Conservation (phyloP, 2,113 vertebrate genomes). For the Puma concolor region DNA sequence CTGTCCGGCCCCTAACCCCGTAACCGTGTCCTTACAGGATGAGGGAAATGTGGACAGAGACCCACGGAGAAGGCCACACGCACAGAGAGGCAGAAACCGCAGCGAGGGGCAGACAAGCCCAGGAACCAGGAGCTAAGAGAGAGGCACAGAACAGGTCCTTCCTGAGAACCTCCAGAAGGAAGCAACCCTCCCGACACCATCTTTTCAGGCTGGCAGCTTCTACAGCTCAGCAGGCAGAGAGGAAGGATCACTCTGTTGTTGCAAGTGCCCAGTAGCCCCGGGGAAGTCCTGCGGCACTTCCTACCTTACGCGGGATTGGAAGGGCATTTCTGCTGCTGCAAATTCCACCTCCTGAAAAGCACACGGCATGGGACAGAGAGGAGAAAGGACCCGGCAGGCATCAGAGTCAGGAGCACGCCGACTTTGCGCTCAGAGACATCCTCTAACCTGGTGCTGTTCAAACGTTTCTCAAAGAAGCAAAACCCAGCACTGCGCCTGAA, state of each 20-base stretch:
- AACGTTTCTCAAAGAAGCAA: not conserved
- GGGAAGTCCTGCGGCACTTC: not conserved
- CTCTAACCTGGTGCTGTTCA: fast-evolving
- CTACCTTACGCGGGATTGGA: fast-evolving
- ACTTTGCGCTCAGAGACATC: not conserved
- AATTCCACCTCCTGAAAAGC: not conserved
- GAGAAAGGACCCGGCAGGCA: fast-evolving
- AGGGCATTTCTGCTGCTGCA: fast-evolving
- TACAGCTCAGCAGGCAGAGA: not conserved
- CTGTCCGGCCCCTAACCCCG: not conserved
- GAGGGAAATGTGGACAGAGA: not conserved
- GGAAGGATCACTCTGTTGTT: not conserved
- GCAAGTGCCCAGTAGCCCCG: not conserved
- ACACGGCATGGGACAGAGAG: fast-evolving
- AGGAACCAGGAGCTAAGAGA: not conserved
- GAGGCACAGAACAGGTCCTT: not conserved
- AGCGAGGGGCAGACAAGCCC: fast-evolving
- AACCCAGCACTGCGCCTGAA: not conserved
- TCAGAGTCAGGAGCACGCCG: not conserved
- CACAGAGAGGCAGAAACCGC: not conserved
- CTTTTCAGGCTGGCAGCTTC: not conserved
- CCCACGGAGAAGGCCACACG: not conserved
- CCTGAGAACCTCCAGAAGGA: not conserved
- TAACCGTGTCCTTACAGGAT: not conserved
- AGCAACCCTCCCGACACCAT: fast-evolving